A percentile compares a stretch with the other conserved stretches of the same genome.
These are phyloP conservation scores for Pegoplata infirma DNA, from an alignment of 2,888 invertebrate species.

Conservation along the genomic window DNA sequence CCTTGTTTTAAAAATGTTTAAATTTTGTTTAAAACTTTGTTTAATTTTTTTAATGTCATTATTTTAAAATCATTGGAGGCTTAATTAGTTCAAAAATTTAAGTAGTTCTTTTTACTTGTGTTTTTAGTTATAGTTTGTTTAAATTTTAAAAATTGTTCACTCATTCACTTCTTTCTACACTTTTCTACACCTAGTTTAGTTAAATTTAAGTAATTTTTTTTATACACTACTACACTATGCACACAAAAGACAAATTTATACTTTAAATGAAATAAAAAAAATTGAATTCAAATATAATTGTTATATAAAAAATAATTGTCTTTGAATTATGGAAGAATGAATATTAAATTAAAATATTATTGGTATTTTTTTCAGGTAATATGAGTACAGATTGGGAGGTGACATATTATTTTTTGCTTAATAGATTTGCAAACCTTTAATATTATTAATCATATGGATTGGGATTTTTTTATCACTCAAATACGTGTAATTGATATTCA, in stretches of 20 bases:
- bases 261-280: conserved; percentile 25
- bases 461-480: too few species aligned
- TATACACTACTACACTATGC: conserved; percentile 57
- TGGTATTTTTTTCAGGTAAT: too few species aligned
- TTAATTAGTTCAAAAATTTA: conserved; percentile 46
- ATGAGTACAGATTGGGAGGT: too few species aligned
- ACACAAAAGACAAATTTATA: conserved; percentile 63
- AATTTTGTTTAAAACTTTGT: conserved; percentile 1
- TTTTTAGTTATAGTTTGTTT: conserved; percentile 7
- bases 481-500: too few species aligned
- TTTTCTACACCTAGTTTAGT: conserved; percentile 57
- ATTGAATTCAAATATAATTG: conserved; percentile 28
- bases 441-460: too few species aligned
- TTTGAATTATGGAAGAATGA: too few species aligned
- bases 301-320: neutral
- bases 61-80: conserved; percentile 48
- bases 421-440: too few species aligned
- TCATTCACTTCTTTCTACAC: conserved; percentile 40
- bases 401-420: too few species aligned
- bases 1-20: conserved; percentile 31
- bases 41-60: conserved; percentile 12
- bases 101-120: conserved; percentile 28
- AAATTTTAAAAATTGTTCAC: conserved; percentile 2
- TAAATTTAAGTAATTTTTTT: conserved; percentile 54
- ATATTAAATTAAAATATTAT: too few species aligned